phyloP scores from a whole-genome alignment of 2,797 vertebrate species.

The Echiichthys vipera region DNA sequence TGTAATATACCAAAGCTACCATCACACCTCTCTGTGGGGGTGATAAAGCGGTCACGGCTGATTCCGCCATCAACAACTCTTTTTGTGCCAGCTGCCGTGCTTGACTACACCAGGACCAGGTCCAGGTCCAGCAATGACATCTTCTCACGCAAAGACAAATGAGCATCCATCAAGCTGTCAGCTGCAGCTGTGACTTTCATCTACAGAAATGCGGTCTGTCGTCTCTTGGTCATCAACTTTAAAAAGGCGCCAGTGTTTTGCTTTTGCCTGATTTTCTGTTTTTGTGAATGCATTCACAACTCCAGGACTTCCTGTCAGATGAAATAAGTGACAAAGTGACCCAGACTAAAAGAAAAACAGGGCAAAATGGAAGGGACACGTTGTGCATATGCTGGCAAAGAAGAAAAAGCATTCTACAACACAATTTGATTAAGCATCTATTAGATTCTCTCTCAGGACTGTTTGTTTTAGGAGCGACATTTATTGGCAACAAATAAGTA shows the following conservation, averaged over 20 bases:
- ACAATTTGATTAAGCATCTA: constrained; percentile 51
- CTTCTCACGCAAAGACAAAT: constrained; percentile 82
- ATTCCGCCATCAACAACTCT: constrained; percentile 68
- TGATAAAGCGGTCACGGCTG: constrained; percentile 49
- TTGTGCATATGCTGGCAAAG: neutral
- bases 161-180: constrained; percentile 78
- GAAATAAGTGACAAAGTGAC: constrained; percentile 52
- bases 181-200: constrained; percentile 46
- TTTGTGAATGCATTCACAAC: constrained; percentile 47
- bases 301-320: constrained; percentile 59
- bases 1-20: neutral
- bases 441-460: constrained; percentile 41
- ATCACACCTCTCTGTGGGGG: constrained; percentile 21
- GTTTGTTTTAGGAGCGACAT: constrained; percentile 42
- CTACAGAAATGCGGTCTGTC: constrained; percentile 53
- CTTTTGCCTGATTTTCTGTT: constrained; percentile 50
- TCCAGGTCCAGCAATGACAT: constrained; percentile 67
- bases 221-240: constrained; percentile 56
- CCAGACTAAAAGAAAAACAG: constrained; percentile 15
- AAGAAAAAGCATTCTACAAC: constrained; percentile 1
- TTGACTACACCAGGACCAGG: constrained; percentile 59
- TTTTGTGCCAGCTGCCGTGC: constrained; percentile 63
- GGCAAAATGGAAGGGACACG: constrained; percentile 7
- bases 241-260: constrained; percentile 57
- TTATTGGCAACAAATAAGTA: constrained; percentile 53